A percentile compares a stretch with the other conserved stretches of the same genome.
Conservation (phyloP, 2,888 invertebrate species). For the Hypomecis atomaria region DNA sequence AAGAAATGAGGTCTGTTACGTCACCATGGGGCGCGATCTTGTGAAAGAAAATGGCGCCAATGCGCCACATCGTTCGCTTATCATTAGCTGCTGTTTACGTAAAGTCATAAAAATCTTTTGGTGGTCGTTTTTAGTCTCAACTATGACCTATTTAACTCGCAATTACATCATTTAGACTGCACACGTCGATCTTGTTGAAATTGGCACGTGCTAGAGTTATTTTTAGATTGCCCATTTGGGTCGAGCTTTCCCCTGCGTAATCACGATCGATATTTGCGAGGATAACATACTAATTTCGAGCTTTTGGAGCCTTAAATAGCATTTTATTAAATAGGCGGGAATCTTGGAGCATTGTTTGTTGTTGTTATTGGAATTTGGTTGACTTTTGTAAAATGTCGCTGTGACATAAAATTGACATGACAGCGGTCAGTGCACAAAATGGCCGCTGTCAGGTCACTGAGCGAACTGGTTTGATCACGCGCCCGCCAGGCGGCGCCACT, state of each 20-base stretch:
- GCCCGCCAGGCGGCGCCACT: slow-evolving; percentile 66
- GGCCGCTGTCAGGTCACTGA: slow-evolving; percentile 55
- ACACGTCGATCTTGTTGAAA: slow-evolving; percentile 36
- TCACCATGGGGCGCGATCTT: slow-evolving; percentile 69
- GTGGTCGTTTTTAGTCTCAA: not conserved
- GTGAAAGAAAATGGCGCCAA: slow-evolving; percentile 84
- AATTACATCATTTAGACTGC: slow-evolving; percentile 43
- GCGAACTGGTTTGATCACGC: slow-evolving; percentile 62
- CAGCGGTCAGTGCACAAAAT: slow-evolving; percentile 74
- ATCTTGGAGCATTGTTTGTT: slow-evolving; percentile 61
- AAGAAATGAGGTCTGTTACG: slow-evolving; percentile 73
- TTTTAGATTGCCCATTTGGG: slow-evolving; percentile 67
- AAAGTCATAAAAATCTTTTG: slow-evolving; percentile 2
- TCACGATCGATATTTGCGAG: slow-evolving; percentile 55
- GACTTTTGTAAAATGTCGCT: slow-evolving; percentile 75
- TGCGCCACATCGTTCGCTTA: slow-evolving; percentile 54
- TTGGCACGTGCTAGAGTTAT: slow-evolving; percentile 77
- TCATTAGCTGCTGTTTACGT: slow-evolving; percentile 34
- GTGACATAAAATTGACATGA: slow-evolving; percentile 82
- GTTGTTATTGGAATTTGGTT: slow-evolving; percentile 71
- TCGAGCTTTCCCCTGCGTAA: slow-evolving; percentile 52
- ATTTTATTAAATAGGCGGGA: slow-evolving; percentile 15
- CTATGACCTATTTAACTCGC: slow-evolving; percentile 10
- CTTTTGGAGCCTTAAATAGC: not conserved
- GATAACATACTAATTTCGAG: slow-evolving; percentile 9